Percentiles rank a stretch among this genome's conserved stretches.
Evolutionary conservation across 2,797 vertebrate species (phyloP).

Genomic region (Chelonia mydas): DNA sequence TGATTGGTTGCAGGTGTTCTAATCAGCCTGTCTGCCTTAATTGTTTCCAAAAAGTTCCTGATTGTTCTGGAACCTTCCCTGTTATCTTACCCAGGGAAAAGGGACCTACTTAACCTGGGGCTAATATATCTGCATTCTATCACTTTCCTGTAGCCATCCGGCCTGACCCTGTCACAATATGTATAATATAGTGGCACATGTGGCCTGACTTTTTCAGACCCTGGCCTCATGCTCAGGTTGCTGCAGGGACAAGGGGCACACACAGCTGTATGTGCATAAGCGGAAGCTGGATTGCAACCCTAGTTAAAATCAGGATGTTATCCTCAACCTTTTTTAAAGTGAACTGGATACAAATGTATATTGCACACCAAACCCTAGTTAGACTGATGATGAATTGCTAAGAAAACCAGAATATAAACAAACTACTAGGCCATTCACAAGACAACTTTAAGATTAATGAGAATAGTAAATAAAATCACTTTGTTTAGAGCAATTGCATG

Average conservation of each 20-base stretch:
- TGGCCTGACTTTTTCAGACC: neutral
- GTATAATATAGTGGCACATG: neutral
- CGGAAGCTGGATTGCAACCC: neutral
- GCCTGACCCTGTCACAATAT: too few species aligned
- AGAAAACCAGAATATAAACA: neutral
- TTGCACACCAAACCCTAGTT: conserved; percentile 12
- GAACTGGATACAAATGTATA: fast-evolving
- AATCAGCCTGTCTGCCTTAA: too few species aligned
- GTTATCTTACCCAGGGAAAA: too few species aligned
- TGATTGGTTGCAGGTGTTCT: too few species aligned
- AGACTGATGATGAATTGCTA: neutral
- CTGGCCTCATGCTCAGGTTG: neutral
- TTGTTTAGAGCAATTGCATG: neutral
- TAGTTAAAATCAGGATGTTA: neutral
- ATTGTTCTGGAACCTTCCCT: too few species aligned
- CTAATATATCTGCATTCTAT: too few species aligned
- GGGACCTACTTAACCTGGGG: too few species aligned
- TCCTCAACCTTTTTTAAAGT: neutral
- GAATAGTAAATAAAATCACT: neutral
- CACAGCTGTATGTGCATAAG: neutral
- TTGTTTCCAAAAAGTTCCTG: too few species aligned
- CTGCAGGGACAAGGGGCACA: neutral
- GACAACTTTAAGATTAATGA: fast-evolving
- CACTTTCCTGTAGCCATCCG: too few species aligned
- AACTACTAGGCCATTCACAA: neutral